Conservation (phyloP, 2,797 vertebrate species). For the Tapera naevia region DNA sequence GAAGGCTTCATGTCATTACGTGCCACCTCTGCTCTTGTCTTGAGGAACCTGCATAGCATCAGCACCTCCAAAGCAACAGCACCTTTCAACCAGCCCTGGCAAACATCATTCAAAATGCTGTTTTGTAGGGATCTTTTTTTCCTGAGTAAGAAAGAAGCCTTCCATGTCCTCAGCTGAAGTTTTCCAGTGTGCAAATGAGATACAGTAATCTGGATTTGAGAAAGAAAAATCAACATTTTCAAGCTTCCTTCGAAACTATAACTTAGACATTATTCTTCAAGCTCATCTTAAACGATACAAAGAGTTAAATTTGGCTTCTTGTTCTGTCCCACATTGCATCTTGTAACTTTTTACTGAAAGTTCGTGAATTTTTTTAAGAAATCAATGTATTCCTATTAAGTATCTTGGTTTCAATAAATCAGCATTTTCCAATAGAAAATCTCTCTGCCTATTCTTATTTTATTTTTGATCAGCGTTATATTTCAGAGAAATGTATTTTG, state of each 20-base stretch:
- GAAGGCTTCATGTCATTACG: neutral
- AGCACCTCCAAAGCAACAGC: neutral
- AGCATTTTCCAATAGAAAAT: slow-evolving; percentile 56
- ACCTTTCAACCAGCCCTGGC: neutral
- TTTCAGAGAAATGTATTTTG: slow-evolving; percentile 57
- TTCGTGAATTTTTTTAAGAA: neutral
- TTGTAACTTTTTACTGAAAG: slow-evolving; percentile 29
- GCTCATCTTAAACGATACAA: neutral
- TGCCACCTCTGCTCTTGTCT: neutral
- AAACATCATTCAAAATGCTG: neutral
- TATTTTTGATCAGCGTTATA: slow-evolving; percentile 56
- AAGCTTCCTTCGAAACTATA: neutral
- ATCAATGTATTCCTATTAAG: slow-evolving; percentile 37
- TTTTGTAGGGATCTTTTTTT: neutral
- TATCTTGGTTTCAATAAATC: slow-evolving; percentile 46
- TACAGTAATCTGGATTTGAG: neutral
- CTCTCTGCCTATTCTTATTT: slow-evolving; percentile 62
- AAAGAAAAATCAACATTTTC: neutral
- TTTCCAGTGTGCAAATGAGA: neutral
- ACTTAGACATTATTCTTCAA: neutral
- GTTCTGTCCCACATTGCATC: neutral
- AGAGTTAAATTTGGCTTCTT: neutral
- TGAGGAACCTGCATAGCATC: neutral
- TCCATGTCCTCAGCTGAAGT: neutral
- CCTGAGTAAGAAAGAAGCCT: neutral